These are phyloP conservation scores for Synanthedon andrenaeformis DNA, from an alignment of 2,888 invertebrate species.

Conservation along the genomic window DNA sequence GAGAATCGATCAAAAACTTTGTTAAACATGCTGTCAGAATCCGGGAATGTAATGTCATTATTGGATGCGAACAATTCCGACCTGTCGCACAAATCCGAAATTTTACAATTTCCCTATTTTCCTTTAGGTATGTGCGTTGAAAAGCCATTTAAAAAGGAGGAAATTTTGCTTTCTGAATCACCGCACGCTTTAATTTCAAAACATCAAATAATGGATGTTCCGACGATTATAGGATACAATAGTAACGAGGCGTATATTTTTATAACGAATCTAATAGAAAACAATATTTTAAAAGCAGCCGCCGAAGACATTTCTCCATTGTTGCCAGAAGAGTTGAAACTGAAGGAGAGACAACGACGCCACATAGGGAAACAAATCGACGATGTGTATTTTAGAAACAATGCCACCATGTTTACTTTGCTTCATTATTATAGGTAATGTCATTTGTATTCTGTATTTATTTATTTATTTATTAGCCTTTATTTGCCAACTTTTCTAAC, in stretches of 20 bases:
- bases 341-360: slow-evolving; percentile 29
- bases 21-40: slow-evolving; percentile 14
- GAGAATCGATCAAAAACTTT: slow-evolving; percentile 29
- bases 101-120: slow-evolving; percentile 36
- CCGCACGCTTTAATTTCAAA: slow-evolving; percentile 32
- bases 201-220: slow-evolving; percentile 26
- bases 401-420: slow-evolving; percentile 26
- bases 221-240: slow-evolving; percentile 50
- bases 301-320: slow-evolving; percentile 22
- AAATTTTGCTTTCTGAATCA: slow-evolving; percentile 32
- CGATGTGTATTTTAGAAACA: slow-evolving; percentile 41
- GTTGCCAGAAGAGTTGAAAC: slow-evolving; percentile 41
- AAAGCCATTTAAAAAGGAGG: slow-evolving; percentile 34
- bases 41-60: slow-evolving; percentile 16
- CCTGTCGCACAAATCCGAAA: slow-evolving; percentile 24
- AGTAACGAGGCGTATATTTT: slow-evolving; percentile 54
- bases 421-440: slow-evolving; percentile 44
- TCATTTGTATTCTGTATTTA: too few species aligned
- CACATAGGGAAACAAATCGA: slow-evolving; percentile 29
- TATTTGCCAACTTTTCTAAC: too few species aligned
- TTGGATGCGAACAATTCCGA: slow-evolving; percentile 21
- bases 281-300: slow-evolving; percentile 21
- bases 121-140: slow-evolving; percentile 52
- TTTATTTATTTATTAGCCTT: too few species aligned
- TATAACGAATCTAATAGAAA: slow-evolving; percentile 27